Evolutionary conservation across 2,113 vertebrate genomes (phyloP).

Genomic region (Pteruthius melanotis): DNA sequence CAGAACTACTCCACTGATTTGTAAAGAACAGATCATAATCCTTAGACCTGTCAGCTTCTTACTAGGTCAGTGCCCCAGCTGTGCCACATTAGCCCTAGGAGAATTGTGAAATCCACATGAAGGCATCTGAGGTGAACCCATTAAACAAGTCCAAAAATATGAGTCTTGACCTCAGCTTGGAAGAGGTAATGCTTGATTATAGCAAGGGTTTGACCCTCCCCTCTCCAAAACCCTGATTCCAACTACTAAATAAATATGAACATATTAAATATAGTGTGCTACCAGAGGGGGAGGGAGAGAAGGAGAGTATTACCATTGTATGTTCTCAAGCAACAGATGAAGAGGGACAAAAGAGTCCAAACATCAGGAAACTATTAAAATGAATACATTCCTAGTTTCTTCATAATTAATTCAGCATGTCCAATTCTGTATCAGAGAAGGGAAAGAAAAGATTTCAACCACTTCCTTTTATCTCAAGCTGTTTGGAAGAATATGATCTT

Average conservation of each 20-base stretch:
- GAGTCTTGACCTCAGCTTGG: background rate
- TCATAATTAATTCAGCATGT: conserved; percentile 62
- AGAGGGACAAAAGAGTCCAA: conserved; percentile 25
- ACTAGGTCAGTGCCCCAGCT: background rate
- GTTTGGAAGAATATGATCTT: conserved; percentile 21
- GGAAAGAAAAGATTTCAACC: conserved; percentile 50
- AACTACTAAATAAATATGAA: background rate
- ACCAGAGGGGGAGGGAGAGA: background rate
- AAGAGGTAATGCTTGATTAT: background rate
- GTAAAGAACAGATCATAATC: background rate
- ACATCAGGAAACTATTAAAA: conserved; percentile 64
- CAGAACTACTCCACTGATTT: background rate
- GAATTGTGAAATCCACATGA: background rate
- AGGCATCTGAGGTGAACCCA: background rate
- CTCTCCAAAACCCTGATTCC: background rate
- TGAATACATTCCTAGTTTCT: conserved; percentile 54
- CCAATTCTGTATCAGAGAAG: conserved; percentile 58
- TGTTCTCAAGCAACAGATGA: background rate
- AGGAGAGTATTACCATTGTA: background rate
- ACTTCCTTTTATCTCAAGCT: conserved; percentile 59
- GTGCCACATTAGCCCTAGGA: background rate
- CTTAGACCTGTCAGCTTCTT: background rate
- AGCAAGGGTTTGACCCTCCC: background rate
- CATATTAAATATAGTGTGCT: background rate
- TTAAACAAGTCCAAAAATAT: background rate